Conservation (phyloP, 1,140 invertebrate species). For the Heliconius hewitsoni region DNA sequence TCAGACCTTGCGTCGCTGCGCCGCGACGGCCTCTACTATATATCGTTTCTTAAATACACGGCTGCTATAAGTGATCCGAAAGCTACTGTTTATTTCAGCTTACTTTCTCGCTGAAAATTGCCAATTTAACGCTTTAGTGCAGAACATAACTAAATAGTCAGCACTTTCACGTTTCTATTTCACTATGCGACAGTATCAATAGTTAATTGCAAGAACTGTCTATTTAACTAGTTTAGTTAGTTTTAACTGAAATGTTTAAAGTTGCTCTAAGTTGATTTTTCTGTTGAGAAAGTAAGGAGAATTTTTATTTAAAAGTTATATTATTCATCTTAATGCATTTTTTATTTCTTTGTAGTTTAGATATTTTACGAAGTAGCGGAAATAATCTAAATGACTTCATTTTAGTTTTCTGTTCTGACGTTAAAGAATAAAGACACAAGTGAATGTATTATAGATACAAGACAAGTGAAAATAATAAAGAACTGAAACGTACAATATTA, state of each 20-base stretch:
- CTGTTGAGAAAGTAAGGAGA: background rate
- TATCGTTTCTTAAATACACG: background rate
- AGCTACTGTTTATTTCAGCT: background rate
- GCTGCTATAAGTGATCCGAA: background rate
- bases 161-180: background rate
- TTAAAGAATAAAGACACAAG: no score
- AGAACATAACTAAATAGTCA: background rate
- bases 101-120: background rate
- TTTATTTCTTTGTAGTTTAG: background rate
- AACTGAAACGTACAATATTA: no score
- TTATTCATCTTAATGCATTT: background rate
- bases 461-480: no score
- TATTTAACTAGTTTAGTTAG: slow-evolving; percentile 1
- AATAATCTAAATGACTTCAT: background rate
- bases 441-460: no score
- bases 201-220: background rate
- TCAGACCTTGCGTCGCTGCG: background rate
- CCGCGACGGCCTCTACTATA: no score
- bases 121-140: background rate
- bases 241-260: background rate
- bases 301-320: background rate
- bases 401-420: no score
- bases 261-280: background rate
- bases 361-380: background rate
- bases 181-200: background rate